These are phyloP conservation scores for Sesamia nonagrioides DNA, from an alignment of 1,140 invertebrate species.

Conservation along the genomic window DNA sequence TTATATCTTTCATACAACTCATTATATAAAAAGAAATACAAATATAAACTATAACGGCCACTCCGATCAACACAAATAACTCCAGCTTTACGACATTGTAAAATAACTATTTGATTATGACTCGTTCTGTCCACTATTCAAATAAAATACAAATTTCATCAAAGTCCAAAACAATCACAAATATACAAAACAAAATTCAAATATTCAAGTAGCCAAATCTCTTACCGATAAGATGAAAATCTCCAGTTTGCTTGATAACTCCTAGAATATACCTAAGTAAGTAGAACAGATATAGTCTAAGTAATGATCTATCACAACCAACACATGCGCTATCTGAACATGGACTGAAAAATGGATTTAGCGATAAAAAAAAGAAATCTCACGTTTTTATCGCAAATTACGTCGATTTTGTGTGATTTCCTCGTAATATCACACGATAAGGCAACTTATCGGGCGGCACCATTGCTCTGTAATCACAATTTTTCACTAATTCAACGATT, in stretches of 20 bases:
- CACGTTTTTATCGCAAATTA: conserved; percentile 81
- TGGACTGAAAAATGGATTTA: conserved; percentile 82
- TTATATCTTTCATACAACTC: conserved; percentile 4
- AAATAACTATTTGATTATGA: background rate
- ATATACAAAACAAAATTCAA: conserved; percentile 4
- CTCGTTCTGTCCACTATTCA: background rate
- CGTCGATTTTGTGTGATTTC: conserved; percentile 76
- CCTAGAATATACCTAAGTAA: conserved; percentile 31
- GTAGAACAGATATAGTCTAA: conserved; percentile 39
- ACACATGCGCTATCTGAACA: conserved; percentile 75
- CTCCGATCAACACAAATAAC: background rate
- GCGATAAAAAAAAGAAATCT: conserved; percentile 81
- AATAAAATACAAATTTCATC: background rate
- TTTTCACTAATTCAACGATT: conserved; percentile 56
- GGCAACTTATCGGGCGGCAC: conserved; percentile 53
- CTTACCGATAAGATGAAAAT: conserved; percentile 73
- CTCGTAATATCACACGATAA: conserved; percentile 72
- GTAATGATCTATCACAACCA: conserved; percentile 74
- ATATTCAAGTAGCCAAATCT: conserved; percentile 45
- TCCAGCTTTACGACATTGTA: conserved; percentile 16
- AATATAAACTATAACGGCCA: conserved; percentile 12
- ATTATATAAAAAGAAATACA: background rate
- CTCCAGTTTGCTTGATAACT: conserved; percentile 57
- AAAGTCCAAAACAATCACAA: background rate
- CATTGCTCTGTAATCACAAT: conserved; percentile 52